Evolutionary conservation across 2,797 vertebrate species (phyloP).

Genomic region (Manis crassicaudata): DNA sequence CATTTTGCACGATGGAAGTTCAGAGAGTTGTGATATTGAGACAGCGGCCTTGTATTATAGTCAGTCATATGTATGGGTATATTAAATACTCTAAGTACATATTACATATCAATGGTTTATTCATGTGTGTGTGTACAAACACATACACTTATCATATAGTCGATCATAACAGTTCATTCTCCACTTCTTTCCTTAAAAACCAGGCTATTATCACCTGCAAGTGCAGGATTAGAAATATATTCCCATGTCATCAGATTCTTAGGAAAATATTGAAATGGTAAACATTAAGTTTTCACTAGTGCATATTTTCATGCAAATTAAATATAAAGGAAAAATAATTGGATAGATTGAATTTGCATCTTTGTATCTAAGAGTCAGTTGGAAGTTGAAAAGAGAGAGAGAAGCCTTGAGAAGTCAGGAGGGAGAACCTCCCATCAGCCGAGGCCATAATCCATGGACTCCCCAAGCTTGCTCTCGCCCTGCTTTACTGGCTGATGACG

Average conservation of each 20-base stretch:
- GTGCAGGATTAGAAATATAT: not conserved
- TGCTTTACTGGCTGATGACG: not conserved
- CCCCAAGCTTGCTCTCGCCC: accelerated
- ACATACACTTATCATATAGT: not conserved
- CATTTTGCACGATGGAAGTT: not conserved
- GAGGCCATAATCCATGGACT: too few relatives aligned
- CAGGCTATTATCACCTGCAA: not conserved
- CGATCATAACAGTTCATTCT: not conserved
- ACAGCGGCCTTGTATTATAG: not conserved
- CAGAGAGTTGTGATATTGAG: not conserved
- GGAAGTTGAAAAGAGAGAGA: not conserved
- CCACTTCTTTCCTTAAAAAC: not conserved
- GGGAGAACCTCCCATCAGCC: too few relatives aligned
- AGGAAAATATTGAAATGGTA: not conserved
- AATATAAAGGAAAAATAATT: not conserved
- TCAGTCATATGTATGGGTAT: not conserved
- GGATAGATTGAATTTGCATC: not conserved
- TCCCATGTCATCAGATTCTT: not conserved
- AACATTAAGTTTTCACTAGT: not conserved
- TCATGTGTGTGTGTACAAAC: too few relatives aligned
- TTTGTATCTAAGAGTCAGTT: not conserved
- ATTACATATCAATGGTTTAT: not conserved
- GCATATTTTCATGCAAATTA: not conserved
- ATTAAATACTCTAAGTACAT: not conserved
- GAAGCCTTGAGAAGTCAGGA: not conserved